These are phyloP conservation scores for Ibycter americanus DNA, from an alignment of 2,797 vertebrate species.

Conservation along the genomic window DNA sequence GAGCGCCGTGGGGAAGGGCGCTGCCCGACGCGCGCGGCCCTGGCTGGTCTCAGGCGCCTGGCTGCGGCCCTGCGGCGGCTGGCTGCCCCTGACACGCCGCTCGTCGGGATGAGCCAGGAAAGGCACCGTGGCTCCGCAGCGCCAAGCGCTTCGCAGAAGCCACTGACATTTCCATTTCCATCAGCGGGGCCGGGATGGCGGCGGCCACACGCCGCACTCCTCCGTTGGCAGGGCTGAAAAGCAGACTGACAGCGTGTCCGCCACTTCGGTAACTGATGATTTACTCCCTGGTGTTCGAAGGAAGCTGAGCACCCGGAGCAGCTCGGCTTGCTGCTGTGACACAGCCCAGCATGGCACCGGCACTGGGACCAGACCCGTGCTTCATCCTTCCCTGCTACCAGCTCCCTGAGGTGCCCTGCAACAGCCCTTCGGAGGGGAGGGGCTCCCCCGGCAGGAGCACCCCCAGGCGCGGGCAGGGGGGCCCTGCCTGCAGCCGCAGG, in stretches of 20 bases:
- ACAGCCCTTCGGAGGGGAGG: accelerated
- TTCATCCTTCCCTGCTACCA: background rate
- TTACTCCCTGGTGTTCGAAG: background rate
- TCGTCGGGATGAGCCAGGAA: background rate
- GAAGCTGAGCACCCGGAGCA: background rate
- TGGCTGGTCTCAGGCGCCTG: accelerated
- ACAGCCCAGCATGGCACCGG: background rate
- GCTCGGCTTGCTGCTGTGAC: background rate
- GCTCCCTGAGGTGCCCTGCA: background rate
- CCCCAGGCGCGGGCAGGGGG: accelerated
- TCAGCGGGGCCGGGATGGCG: background rate
- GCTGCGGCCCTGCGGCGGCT: background rate
- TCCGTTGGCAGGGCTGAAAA: background rate
- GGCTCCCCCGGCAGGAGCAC: background rate
- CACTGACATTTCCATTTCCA: background rate
- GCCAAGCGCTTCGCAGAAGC: background rate
- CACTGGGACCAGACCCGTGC: background rate
- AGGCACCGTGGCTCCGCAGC: background rate
- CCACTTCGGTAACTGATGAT: background rate
- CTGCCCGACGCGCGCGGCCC: accelerated
- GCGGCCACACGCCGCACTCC: accelerated
- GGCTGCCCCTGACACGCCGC: background rate
- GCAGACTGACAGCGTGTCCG: background rate
- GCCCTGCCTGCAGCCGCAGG: background rate
- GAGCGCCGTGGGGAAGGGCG: accelerated